A percentile compares a stretch with the other conserved stretches of the same genome.
Conservation (phyloP, 2,113 vertebrate species). For the Pagrus major region DNA sequence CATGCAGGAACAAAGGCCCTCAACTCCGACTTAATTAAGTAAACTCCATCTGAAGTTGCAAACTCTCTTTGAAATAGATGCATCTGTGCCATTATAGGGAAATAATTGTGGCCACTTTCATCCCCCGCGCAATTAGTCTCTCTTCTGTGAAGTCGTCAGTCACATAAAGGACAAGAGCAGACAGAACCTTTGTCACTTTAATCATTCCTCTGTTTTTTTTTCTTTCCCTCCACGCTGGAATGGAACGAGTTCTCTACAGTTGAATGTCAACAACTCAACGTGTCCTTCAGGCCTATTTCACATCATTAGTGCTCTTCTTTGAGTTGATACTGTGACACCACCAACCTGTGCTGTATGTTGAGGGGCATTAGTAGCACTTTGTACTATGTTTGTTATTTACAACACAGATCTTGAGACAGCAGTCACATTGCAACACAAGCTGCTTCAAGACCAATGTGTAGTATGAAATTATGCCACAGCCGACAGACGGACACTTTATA, state of each 20-base stretch:
- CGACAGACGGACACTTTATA: neutral
- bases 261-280: slow-evolving; percentile 66
- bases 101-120: slow-evolving; percentile 80
- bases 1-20: slow-evolving; percentile 27
- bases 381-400: neutral
- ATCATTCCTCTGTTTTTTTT: slow-evolving; percentile 53
- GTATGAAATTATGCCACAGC: neutral
- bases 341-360: slow-evolving; percentile 23
- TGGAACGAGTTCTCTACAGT: slow-evolving; percentile 50
- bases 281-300: slow-evolving; percentile 53
- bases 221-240: slow-evolving; percentile 24
- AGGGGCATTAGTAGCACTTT: slow-evolving; percentile 1
- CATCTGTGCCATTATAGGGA: slow-evolving; percentile 73
- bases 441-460: neutral
- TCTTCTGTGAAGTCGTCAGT: slow-evolving; percentile 74
- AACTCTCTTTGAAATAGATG: slow-evolving; percentile 70
- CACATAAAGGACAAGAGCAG: slow-evolving; percentile 68
- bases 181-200: slow-evolving; percentile 74
- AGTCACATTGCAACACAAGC: neutral
- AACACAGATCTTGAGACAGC: neutral
- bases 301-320: slow-evolving; percentile 54
- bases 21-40: slow-evolving; percentile 46
- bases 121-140: slow-evolving; percentile 73
- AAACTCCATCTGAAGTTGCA: slow-evolving; percentile 70
- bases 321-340: slow-evolving; percentile 16